Evolutionary conservation across 2,113 vertebrate genomes (phyloP).

Genomic region (Ceratotherium simum): DNA sequence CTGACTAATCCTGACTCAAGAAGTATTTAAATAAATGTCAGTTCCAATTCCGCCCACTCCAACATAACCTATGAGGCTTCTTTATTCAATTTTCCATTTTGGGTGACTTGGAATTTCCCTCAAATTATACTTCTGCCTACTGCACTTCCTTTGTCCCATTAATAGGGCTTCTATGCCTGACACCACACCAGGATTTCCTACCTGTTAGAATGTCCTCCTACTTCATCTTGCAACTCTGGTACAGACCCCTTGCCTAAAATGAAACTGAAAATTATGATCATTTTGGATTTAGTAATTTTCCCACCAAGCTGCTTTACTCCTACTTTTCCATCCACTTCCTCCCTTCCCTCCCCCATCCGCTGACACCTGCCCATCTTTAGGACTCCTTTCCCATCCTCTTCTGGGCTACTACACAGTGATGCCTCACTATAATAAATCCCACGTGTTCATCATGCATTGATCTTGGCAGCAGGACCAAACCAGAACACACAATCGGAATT

Average conservation of each 20-base stretch:
- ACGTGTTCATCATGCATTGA: rapidly evolving
- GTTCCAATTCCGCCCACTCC: background rate
- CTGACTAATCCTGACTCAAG: background rate
- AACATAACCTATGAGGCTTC: background rate
- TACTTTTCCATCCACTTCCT: background rate
- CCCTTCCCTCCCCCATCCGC: background rate
- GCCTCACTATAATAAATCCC: rapidly evolving
- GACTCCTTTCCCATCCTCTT: background rate
- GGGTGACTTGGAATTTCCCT: background rate
- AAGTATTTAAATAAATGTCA: background rate
- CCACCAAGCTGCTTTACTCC: background rate
- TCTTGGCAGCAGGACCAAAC: background rate
- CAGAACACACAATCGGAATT: background rate
- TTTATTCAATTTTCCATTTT: background rate
- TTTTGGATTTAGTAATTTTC: background rate
- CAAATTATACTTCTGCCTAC: background rate
- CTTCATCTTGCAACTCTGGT: background rate
- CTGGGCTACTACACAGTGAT: rapidly evolving
- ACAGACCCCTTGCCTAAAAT: background rate
- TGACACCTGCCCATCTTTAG: background rate
- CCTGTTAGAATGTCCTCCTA: background rate
- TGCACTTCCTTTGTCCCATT: background rate
- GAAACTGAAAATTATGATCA: background rate
- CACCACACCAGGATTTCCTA: background rate
- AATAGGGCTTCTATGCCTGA: background rate